Evolutionary conservation across 1,140 invertebrate genomes (phyloP), one percentile per base, ranked within the genome.

Genomic region (Lamellibrachia luymesi): DNA sequence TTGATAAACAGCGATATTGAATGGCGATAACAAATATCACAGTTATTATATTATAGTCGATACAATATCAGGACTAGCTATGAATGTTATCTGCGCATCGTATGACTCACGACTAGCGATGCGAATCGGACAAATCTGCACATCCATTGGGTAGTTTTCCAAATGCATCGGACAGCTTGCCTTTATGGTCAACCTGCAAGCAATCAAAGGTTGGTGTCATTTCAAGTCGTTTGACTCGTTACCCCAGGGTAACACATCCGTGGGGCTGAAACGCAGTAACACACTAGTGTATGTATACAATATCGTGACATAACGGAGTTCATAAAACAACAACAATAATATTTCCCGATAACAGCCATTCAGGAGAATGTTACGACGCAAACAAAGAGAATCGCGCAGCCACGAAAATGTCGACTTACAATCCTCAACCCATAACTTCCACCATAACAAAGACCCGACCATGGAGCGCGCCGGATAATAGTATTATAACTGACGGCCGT

Each of bases 81-180:
- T 80, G 64, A 80, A 8, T 80, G 64, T 80, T 22, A 80, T 80
- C 64, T 17, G 25, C 25, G 64, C 25, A 80, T 80, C 4, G 8
- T 80, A 17, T 22, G 64, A 98, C 98, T 98, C 97, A 99, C 99
- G 99, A 95, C 98, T 99, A 94, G 98, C 99, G 90, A 99, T 97
- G 94, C 98, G 97, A 13, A 99, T 97, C 22, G 98, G 98, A 96
- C 99, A 99, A 0, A 97, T 97, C 95, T 98, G 99, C 50, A 97
- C 97, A 96, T 99, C 99, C 98, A 99, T 99, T 4, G 99, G 99
- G 96, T 99, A 99, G 95, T 98, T 98, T 94, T 98, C 97, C 56
- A 99, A 96, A 95, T 99, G 98, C 99, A 99, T 99, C 6, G 98
- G 98, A 96, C 99, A 99, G 94, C 98, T 98, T 2, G 99, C 99